Percentiles rank a stretch among this genome's conserved stretches.
Evolutionary conservation across 2,113 vertebrate genomes (phyloP).

Genomic region (Rhadina sibilatrix): DNA sequence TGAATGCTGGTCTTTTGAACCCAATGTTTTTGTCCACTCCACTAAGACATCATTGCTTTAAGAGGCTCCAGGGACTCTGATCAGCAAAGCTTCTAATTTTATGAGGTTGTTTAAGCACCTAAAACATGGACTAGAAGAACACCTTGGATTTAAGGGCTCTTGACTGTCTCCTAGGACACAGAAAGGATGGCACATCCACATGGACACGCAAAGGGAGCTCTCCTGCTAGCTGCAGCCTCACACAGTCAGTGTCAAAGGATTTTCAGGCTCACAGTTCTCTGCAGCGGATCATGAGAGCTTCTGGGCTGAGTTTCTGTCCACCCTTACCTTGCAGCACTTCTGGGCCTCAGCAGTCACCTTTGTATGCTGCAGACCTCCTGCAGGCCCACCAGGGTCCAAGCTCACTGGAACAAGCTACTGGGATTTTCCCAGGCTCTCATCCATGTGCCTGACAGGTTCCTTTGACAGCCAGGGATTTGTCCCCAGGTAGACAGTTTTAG

Average conservation of each 20-base stretch:
- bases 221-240: neutral
- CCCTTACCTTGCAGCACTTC: accelerated
- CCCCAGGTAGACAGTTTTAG: neutral
- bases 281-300: neutral
- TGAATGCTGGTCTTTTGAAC: neutral
- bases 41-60: neutral
- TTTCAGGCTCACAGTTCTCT: neutral
- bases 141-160: neutral
- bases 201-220: accelerated
- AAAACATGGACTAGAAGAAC: neutral
- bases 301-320: neutral
- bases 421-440: neutral
- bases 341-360: neutral
- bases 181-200: neutral
- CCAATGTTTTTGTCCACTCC: neutral
- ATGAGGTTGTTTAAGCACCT: neutral
- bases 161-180: neutral
- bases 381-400: neutral
- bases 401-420: neutral
- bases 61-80: neutral
- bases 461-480: neutral
- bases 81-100: neutral
- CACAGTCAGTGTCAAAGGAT: neutral
- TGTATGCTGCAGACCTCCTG: neutral
- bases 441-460: neutral